Evolutionary conservation across 2,797 vertebrate genomes (phyloP).

Genomic region (Urocyon cinereoargenteus): DNA sequence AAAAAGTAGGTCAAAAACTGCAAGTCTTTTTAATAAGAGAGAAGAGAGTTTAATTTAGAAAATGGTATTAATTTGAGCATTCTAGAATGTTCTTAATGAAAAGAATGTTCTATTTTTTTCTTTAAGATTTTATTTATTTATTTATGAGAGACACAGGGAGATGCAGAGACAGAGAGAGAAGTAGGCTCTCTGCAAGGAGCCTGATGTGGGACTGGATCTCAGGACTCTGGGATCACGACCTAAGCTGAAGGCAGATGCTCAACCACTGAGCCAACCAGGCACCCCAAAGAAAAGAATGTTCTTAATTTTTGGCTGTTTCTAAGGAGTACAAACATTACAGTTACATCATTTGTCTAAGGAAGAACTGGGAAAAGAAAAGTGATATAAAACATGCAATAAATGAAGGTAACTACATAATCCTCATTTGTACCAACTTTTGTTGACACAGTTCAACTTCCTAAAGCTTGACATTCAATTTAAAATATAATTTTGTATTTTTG

Average conservation of each 20-base stretch:
- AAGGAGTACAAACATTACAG: constrained; percentile 3
- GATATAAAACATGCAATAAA: constrained; percentile 52
- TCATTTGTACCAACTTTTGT: constrained; percentile 47
- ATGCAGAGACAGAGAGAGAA: no score
- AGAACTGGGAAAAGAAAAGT: not conserved
- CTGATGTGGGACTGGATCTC: no score
- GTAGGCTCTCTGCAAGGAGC: no score
- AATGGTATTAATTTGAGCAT: not conserved
- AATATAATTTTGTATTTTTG: not conserved
- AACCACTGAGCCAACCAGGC: no score
- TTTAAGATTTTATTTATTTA: no score
- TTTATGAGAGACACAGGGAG: no score
- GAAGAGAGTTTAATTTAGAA: not conserved
- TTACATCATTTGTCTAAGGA: not conserved
- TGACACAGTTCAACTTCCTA: constrained; percentile 39
- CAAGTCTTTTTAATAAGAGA: not conserved
- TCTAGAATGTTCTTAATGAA: not conserved
- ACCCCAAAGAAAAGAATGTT: not conserved
- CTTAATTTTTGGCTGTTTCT: not conserved
- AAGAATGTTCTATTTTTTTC: not conserved
- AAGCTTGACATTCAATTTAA: constrained; percentile 11
- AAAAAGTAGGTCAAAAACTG: not conserved
- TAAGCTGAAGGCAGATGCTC: no score
- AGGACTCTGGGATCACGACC: no score
- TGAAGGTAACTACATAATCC: constrained; percentile 37